Percentiles rank a stretch among this genome's conserved stretches.
phyloP scores from a whole-genome alignment of 2,113 vertebrate species.

The Aptenodytes forsteri region DNA sequence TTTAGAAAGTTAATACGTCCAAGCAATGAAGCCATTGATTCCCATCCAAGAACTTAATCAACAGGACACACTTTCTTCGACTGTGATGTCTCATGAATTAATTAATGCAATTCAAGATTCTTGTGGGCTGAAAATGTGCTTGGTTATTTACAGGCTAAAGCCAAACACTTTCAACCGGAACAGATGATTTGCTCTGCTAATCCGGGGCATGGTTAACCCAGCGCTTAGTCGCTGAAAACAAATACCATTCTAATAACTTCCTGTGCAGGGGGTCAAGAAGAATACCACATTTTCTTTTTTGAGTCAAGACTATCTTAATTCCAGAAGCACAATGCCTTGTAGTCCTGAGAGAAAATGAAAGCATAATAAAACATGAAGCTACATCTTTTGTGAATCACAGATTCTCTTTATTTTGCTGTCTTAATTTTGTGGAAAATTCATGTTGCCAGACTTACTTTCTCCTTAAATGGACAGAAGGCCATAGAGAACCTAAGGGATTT shows the following conservation, averaged over 20 bases:
- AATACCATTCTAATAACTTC: background rate
- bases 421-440: background rate
- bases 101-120: slow-evolving; percentile 15
- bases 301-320: background rate
- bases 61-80: background rate
- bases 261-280: background rate
- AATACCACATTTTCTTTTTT: background rate
- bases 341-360: background rate
- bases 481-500: background rate
- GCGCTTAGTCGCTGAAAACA: background rate
- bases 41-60: slow-evolving; percentile 34
- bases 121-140: background rate
- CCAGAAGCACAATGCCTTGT: background rate
- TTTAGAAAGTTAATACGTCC: background rate
- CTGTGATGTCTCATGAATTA: background rate
- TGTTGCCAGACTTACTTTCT: background rate
- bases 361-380: background rate
- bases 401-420: background rate
- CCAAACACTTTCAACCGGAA: background rate
- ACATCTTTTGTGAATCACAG: background rate
- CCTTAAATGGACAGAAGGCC: background rate
- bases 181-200: background rate
- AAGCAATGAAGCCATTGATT: slow-evolving; percentile 8
- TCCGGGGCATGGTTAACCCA: background rate
- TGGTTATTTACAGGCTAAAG: background rate